Evolutionary conservation across 2,888 invertebrate species (phyloP), one percentile per base, ranked within the genome.

Genomic region (Bimastos eiseni): DNA sequence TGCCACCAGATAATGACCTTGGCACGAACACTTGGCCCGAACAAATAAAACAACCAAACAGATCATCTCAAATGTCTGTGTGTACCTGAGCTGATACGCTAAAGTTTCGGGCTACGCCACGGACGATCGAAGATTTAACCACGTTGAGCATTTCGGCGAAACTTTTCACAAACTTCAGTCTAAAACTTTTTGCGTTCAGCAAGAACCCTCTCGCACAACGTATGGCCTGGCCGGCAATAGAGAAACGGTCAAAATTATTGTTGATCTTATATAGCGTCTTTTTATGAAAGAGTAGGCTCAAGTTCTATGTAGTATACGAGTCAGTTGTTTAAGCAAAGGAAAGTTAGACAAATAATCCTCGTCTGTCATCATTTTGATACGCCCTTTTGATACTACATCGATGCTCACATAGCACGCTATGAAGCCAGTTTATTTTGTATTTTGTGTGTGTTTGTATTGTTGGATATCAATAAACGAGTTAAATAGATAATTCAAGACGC

Each of bases 81-180:
- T n/a, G n/a, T 70, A 70, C 70, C 70, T 70, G 70, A 70, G 70
- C 70, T 70, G 70, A 70, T 70, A 70, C 70, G 70, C 70, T 70
- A 70, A 70, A 70, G 70, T 70, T 70, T 70, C 70, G 30, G 70
- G 13, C 70, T 70, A 70, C 30, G 70, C 70, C 70, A 30, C 70
- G 70, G 11, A 70, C n/a, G 70, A 70, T 70, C 70, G 70, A n/a
- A 30, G 70, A 70, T 70, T 70, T 70, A 70, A 70, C 30, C n/a
- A 70, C 70, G 70, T 70, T 70, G 30, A 70, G n/a, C 70, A 70
- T 70, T 70, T 70, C n/a, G 70, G n/a, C 30, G 70, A 70, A 30
- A 70, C 70, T 70, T 70, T 70, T 70, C 30, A n/a, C n/a, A 70
- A 70, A 70, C 70, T 70, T 70, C n/a, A n/a, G 70, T 11, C 30